Conservation (phyloP, 2,888 invertebrate species). For the Falcaria lacertinaria region DNA sequence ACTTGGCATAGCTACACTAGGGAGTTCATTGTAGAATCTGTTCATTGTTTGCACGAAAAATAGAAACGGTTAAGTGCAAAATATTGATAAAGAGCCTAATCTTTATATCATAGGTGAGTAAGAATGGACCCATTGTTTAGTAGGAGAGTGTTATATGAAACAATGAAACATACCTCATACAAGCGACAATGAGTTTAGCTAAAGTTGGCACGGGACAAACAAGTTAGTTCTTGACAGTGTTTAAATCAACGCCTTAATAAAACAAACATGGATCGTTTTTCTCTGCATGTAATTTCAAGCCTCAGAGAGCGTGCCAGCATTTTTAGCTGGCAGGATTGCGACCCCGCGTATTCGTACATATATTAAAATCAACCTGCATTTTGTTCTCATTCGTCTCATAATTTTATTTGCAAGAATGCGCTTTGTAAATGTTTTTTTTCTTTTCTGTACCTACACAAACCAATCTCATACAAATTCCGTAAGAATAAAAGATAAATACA, state of each 20-base stretch:
- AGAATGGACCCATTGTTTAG: no score
- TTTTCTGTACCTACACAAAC: conserved; percentile 5
- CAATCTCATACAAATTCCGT: background rate
- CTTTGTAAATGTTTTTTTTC: conserved; percentile 35
- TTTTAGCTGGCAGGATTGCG: conserved; percentile 48
- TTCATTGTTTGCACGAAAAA: no score
- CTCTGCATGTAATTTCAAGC: conserved; percentile 51
- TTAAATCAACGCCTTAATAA: conserved; percentile 14
- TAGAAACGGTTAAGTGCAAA: no score
- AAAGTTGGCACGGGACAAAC: background rate
- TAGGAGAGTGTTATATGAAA: no score
- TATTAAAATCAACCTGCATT: conserved; percentile 65
- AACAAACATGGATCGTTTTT: conserved; percentile 32
- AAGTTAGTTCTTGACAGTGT: conserved; percentile 4
- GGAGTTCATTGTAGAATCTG: no score
- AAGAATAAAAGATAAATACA: conserved; percentile 5
- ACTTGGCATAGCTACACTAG: no score
- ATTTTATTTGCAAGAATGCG: conserved; percentile 58
- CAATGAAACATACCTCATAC: background rate
- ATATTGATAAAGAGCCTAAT: no score
- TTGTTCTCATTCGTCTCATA: conserved; percentile 69
- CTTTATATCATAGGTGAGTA: no score
- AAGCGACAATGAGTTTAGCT: background rate
- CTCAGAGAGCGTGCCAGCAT: conserved; percentile 48
- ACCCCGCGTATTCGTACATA: conserved; percentile 44